Base-by-base conservation (phyloP, 2,797 vertebrate genomes). In the Glossophaga mutica region DNA sequence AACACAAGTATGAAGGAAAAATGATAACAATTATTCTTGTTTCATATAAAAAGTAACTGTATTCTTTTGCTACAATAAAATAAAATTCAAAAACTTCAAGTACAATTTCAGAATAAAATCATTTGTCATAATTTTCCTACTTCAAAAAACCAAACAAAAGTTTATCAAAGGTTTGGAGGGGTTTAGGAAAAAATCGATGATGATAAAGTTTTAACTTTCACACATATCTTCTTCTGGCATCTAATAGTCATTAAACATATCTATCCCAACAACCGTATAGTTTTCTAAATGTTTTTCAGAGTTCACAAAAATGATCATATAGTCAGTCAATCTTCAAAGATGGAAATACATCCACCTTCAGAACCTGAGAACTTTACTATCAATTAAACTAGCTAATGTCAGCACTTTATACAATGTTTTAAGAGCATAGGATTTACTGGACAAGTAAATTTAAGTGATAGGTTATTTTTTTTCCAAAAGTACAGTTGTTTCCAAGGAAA, bases 61-160 rank as follows among this genome's bases (percentile, higher is more conserved):
- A 65, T 39, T 65, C 55, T 84, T 73, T 39, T 39, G 59, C 81
- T 9, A 65, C 5, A 4, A 83, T 55, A 87, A 82, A 86, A 78
- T 21, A 11, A 71, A 8, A 92, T 62, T 62, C 44, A 79, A 87
- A 96, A 82, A 26, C 92, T 87, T 65, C n/a, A 85, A 67, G 12
- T 55, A 2, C 46, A 96, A 85, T 50, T 93, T 96, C 70, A 79
- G 46, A 92, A 87, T 68, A 5, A 90, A 96, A 89, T 67, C 44
- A 77, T 26, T 88, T 79, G 22, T 71, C 37, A 57, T 11, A 87
- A 34, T 46, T 34, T 71, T 57, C 37, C 26, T 74, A 87, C 29
- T 83, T 92, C 39, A 94, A 96, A 79, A 16, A 6, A 81, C 76
- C 73, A 86, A 96, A 55, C 37, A 87, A 65, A 14, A 79, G 18